phyloP scores from a whole-genome alignment of 2,888 invertebrate species.

The Pyrocoelia pectoralis region DNA sequence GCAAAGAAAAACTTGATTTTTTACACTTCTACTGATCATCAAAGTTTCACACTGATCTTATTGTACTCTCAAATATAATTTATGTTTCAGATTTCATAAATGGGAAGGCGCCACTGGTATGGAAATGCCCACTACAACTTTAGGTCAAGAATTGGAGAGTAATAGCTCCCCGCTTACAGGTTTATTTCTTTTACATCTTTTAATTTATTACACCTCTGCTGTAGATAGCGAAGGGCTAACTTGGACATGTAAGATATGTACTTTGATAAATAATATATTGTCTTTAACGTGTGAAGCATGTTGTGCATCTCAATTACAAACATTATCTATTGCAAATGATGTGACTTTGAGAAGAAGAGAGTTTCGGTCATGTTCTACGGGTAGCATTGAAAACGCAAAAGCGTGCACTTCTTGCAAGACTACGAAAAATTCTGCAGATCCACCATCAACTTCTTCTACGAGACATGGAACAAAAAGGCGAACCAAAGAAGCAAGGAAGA shows the following conservation, averaged over 20 bases:
- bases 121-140: slow-evolving; percentile 70
- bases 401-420: slow-evolving; percentile 83
- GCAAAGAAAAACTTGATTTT: no score
- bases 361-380: slow-evolving; percentile 82
- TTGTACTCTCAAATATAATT: no score
- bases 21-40: no score
- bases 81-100: slow-evolving; percentile 53
- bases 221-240: slow-evolving; percentile 58
- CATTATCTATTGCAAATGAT: slow-evolving; percentile 70
- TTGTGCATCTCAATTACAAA: slow-evolving; percentile 81
- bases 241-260: slow-evolving; percentile 91
- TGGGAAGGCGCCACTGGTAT: slow-evolving; percentile 48
- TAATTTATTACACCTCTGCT: not conserved
- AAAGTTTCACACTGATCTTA: no score
- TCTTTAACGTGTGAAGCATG: slow-evolving; percentile 85
- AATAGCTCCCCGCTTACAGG: slow-evolving; percentile 71
- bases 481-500: slow-evolving; percentile 41
- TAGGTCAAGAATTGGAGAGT: slow-evolving; percentile 75
- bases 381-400: slow-evolving; percentile 81
- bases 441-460: slow-evolving; percentile 60
- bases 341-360: slow-evolving; percentile 76
- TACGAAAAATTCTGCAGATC: slow-evolving; percentile 58
- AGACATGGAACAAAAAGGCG: slow-evolving; percentile 55
- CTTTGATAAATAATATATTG: slow-evolving; percentile 78
- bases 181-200: slow-evolving; percentile 43